A percentile compares a stretch with the other conserved stretches of the same genome.
phyloP scores from a whole-genome alignment of 37 sponge, comb jelly and placozoan species.

The Lycopodina hypogea region DNA sequence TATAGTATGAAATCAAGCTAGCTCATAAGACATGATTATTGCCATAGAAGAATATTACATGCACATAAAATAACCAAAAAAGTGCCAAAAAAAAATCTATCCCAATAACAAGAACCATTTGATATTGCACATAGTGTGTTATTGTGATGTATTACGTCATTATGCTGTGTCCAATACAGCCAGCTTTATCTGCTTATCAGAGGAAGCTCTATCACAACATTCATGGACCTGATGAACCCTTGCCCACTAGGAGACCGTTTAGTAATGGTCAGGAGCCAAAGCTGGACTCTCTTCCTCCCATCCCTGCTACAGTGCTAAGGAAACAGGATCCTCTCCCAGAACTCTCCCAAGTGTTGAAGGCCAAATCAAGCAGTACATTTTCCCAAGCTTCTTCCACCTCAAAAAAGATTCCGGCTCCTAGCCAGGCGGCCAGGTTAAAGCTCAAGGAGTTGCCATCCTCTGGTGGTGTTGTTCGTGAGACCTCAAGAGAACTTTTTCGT shows the following conservation, averaged over 20 bases:
- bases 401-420: background rate
- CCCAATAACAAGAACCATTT: background rate
- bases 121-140: too few relatives aligned
- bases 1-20: too few relatives aligned
- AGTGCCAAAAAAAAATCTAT: too few relatives aligned
- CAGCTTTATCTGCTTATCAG: slow-evolving; percentile 65
- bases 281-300: slow-evolving; percentile 4
- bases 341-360: background rate
- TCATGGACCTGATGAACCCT: slow-evolving; percentile 47
- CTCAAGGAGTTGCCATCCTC: slow-evolving; percentile 6
- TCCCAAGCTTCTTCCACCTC: background rate
- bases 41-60: too few relatives aligned
- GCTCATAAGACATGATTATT: too few relatives aligned
- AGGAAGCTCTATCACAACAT: slow-evolving; percentile 49
- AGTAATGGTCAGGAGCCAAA: slow-evolving; percentile 1
- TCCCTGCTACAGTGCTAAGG: slow-evolving; percentile 23
- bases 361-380: background rate
- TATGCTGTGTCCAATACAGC: slow-evolving; percentile 24
- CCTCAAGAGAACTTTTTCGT: slow-evolving; percentile 10
- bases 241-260: slow-evolving; percentile 5
- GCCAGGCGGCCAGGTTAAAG: background rate
- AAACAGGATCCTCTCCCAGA: slow-evolving; percentile 21
- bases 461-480: background rate
- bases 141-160: background rate
- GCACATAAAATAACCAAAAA: too few relatives aligned